These are phyloP conservation scores for Drosophila longiperda DNA, from an alignment of 2,888 invertebrate species.

Conservation along the genomic window DNA sequence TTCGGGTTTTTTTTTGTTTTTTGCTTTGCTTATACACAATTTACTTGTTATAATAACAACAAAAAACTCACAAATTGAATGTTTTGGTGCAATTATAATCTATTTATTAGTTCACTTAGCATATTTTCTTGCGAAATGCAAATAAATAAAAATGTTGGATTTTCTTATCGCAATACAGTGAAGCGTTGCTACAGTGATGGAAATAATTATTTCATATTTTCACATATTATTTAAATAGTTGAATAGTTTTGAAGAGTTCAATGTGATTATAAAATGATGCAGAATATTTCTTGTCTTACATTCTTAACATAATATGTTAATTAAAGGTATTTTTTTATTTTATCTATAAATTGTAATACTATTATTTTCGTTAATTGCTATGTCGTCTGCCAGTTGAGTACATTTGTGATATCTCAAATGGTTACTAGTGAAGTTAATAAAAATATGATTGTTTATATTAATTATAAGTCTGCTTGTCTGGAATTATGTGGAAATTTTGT, in stretches of 20 bases:
- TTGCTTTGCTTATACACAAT: conserved; percentile 17
- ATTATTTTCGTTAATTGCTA: conserved; percentile 1
- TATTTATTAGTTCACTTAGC: conserved; percentile 10
- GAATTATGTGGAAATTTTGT: conserved; percentile 9
- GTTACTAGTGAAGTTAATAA: conserved; percentile 28
- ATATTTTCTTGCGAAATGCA: not conserved
- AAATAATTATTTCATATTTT: not conserved
- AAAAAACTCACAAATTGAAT: conserved; percentile 3
- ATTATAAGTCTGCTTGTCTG: conserved; percentile 26
- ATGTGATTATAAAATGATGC: not conserved
- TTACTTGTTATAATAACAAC: conserved; percentile 11
- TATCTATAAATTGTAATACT: not conserved
- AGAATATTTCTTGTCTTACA: not conserved
- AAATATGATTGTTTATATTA: not conserved
- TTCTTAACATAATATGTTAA: conserved; percentile 8
- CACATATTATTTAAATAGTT: no score
- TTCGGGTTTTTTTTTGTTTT: conserved; percentile 9
- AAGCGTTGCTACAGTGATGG: not conserved
- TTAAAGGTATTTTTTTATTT: not conserved
- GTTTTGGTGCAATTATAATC: conserved; percentile 8
- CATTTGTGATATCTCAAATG: not conserved
- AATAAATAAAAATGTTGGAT: conserved; percentile 3
- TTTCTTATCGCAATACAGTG: not conserved
- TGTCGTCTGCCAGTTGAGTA: not conserved
- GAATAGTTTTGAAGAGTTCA: not conserved